These are phyloP conservation scores for Leptinotarsa rubiginosa DNA, from an alignment of 2,888 invertebrate genomes.

Conservation along the genomic window DNA sequence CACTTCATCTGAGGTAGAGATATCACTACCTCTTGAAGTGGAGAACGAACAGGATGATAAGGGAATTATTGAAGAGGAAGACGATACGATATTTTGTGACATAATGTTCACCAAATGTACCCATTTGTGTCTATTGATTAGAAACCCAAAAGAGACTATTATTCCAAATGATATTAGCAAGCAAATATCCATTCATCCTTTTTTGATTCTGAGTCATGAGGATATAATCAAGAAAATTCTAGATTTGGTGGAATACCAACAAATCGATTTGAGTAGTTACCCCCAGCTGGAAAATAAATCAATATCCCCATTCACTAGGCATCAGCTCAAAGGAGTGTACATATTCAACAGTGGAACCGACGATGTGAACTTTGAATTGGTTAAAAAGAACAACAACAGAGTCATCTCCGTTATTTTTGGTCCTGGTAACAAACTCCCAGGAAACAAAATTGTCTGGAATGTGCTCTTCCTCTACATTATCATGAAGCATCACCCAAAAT, in stretches of 20 bases:
- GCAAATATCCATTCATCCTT: conserved; percentile 13
- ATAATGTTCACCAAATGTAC: conserved; percentile 14
- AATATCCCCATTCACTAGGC: conserved; percentile 14
- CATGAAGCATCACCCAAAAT: conserved; percentile 13
- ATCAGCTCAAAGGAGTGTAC: background rate
- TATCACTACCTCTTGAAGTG: too few species aligned
- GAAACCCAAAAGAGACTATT: background rate
- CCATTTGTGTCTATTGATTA: background rate
- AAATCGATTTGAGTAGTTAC: conserved; percentile 2
- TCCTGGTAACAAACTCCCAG: background rate
- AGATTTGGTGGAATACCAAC: conserved; percentile 10
- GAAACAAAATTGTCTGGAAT: conserved; percentile 23
- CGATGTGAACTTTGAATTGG: background rate
- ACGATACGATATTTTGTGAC: conserved; percentile 7
- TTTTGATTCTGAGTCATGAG: conserved; percentile 7
- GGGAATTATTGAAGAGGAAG: background rate
- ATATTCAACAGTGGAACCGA: conserved; percentile 14
- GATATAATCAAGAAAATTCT: conserved; percentile 18
- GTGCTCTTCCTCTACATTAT: conserved; percentile 9
- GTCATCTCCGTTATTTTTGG: conserved; percentile 12
- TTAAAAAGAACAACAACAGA: conserved; percentile 18
- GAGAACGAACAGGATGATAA: too few species aligned
- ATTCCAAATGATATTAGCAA: conserved; percentile 16
- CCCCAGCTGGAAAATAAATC: background rate
- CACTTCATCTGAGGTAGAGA: background rate